Percentiles rank a stretch among this genome's conserved stretches.
phyloP scores from a whole-genome alignment of 2,113 vertebrate genomes.

The Labrus mixtus region DNA sequence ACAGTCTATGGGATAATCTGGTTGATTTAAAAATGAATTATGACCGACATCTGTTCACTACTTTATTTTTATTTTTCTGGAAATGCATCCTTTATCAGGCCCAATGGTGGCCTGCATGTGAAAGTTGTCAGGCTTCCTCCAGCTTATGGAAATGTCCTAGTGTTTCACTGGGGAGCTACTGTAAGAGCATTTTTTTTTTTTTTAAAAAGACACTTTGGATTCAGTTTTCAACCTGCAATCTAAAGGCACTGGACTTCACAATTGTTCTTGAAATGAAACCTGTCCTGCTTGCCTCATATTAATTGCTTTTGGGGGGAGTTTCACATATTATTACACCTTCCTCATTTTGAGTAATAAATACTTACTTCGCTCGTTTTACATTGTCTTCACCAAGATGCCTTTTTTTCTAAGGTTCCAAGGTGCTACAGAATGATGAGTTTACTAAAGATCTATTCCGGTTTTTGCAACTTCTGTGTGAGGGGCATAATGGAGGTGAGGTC shows the following conservation, averaged over 20 bases:
- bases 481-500: conserved; percentile 94
- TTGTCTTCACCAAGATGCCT: conserved; percentile 50
- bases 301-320: conserved; percentile 57
- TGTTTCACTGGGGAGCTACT: conserved; percentile 62
- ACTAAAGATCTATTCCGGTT: conserved; percentile 97
- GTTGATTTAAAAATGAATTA: conserved; percentile 25
- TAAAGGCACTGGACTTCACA: conserved; percentile 73
- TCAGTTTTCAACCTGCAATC: conserved; percentile 75
- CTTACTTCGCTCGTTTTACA: neutral
- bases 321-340: conserved; percentile 17
- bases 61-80: conserved; percentile 15
- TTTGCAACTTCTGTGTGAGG: conserved; percentile 98
- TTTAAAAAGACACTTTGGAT: conserved; percentile 72
- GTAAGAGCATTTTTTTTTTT: conserved; percentile 66
- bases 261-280: conserved; percentile 59
- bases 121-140: conserved; percentile 77
- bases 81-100: conserved; percentile 45
- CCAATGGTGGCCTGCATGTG: conserved; percentile 73
- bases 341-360: conserved; percentile 13
- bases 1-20: neutral
- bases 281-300: conserved; percentile 75
- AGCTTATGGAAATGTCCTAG: conserved; percentile 79
- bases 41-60: conserved; percentile 23
- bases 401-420: conserved; percentile 93
- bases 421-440: conserved; percentile 97